Evolutionary conservation across 2,888 invertebrate genomes (phyloP).

Genomic region (Germaria angustata): DNA sequence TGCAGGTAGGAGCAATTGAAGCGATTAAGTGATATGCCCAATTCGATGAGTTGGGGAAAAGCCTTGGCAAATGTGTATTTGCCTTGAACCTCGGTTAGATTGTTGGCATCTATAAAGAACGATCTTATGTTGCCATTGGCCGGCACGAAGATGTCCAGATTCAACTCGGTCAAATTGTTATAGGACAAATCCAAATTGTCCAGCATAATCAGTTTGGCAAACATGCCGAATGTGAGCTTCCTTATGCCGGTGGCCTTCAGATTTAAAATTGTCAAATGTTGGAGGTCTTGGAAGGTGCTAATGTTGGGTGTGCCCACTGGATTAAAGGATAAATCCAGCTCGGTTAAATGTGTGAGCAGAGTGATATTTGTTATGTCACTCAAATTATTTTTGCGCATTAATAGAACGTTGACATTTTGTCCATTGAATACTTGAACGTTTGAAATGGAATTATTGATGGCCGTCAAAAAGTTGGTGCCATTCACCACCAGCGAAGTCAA

Average conservation of each 20-base stretch:
- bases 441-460: constrained; percentile 76
- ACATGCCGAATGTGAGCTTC: constrained; percentile 77
- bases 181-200: constrained; percentile 81
- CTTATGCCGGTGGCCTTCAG: constrained; percentile 73
- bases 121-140: constrained; percentile 75
- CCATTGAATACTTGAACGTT: constrained; percentile 72
- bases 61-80: constrained; percentile 74
- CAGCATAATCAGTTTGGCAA: constrained; percentile 78
- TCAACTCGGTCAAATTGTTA: constrained; percentile 81
- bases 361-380: constrained; percentile 75
- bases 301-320: constrained; percentile 76
- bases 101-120: constrained; percentile 77
- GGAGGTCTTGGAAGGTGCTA: constrained; percentile 77
- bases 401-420: constrained; percentile 74
- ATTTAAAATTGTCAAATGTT: constrained; percentile 74
- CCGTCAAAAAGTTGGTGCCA: constrained; percentile 75
- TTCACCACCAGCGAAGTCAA: constrained; percentile 75
- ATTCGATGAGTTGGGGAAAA: constrained; percentile 74
- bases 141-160: constrained; percentile 78
- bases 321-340: constrained; percentile 77
- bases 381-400: constrained; percentile 74
- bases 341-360: constrained; percentile 72
- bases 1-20: constrained; percentile 79
- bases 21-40: constrained; percentile 77
- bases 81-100: constrained; percentile 75